Evolutionary conservation across 2,113 vertebrate genomes (phyloP).

Genomic region (Electrona antarctica): DNA sequence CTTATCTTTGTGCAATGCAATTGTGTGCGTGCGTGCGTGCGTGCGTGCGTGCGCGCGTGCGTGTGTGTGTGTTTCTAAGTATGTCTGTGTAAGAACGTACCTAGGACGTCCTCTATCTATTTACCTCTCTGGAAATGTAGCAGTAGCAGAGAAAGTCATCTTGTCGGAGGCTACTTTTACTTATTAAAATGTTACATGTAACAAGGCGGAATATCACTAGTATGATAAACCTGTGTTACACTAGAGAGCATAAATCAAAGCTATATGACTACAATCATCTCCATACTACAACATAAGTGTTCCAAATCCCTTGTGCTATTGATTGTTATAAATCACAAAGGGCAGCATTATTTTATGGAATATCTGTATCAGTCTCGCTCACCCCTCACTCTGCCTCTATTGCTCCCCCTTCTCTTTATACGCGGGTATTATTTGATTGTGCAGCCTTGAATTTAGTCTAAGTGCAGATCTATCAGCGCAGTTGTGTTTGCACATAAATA

Average conservation of each 20-base stretch:
- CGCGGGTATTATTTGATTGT: conserved; percentile 52
- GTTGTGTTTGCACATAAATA: conserved; percentile 34
- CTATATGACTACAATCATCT: conserved; percentile 34
- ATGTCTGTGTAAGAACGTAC: neutral
- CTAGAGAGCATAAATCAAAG: conserved; percentile 24
- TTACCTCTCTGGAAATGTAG: no score
- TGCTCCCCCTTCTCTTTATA: conserved; percentile 9
- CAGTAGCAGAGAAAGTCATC: neutral
- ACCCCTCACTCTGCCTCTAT: neutral
- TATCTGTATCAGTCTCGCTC: neutral
- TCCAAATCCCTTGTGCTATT: conserved; percentile 11
- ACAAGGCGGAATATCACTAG: conserved; percentile 10
- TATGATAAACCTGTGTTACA: conserved; percentile 25
- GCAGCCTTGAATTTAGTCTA: conserved; percentile 41
- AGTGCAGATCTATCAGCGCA: conserved; percentile 65
- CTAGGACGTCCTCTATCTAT: no score
- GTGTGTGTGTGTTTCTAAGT: conserved; percentile 1
- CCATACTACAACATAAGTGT: conserved; percentile 8
- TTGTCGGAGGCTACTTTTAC: conserved; percentile 19
- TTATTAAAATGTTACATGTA: conserved; percentile 23
- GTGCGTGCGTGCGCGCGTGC: neutral
- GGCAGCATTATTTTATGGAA: conserved; percentile 36
- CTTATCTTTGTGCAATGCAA: conserved; percentile 22
- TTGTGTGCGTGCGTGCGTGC: conserved; percentile 15
- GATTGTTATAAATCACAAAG: conserved; percentile 38